A percentile compares a stretch with the other conserved stretches of the same genome.
phyloP scores from a whole-genome alignment of 2,888 invertebrate genomes.

The Tetragonula carbonaria region DNA sequence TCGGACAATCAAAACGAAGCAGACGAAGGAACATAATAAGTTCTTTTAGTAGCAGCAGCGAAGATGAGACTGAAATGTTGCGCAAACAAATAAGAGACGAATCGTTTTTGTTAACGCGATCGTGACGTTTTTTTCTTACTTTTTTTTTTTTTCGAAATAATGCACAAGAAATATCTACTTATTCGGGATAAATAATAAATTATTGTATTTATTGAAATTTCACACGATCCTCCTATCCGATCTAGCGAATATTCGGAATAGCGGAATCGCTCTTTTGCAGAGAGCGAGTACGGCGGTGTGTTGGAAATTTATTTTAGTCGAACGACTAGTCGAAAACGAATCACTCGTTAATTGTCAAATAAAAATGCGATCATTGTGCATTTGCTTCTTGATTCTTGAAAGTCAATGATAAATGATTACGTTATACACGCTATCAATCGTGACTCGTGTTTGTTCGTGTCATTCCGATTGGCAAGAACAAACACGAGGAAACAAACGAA shows the following conservation, averaged over 20 bases:
- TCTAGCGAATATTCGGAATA: background rate
- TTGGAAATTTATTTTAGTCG: background rate
- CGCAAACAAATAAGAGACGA: conserved; percentile 73
- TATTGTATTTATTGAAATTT: background rate
- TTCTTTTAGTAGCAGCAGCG: conserved; percentile 65
- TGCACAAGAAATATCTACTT: background rate
- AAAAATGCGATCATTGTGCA: background rate
- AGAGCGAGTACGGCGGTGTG: no score
- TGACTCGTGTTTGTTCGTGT: background rate
- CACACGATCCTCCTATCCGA: background rate
- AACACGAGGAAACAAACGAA: background rate
- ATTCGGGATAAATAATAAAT: background rate
- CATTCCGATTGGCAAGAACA: background rate
- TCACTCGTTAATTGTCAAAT: background rate
- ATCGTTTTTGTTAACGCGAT: conserved; percentile 51
- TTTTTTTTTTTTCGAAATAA: background rate
- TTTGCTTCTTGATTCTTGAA: background rate
- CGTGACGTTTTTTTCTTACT: background rate
- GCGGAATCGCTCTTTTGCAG: no score
- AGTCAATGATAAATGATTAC: background rate
- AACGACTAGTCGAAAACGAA: background rate
- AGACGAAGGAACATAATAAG: conserved; percentile 53
- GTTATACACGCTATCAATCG: background rate
- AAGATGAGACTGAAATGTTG: conserved; percentile 77
- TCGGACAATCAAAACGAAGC: conserved; percentile 18